These are phyloP conservation scores for Microctonus hyperodae DNA, from an alignment of 2,888 invertebrate genomes.

Conservation along the genomic window DNA sequence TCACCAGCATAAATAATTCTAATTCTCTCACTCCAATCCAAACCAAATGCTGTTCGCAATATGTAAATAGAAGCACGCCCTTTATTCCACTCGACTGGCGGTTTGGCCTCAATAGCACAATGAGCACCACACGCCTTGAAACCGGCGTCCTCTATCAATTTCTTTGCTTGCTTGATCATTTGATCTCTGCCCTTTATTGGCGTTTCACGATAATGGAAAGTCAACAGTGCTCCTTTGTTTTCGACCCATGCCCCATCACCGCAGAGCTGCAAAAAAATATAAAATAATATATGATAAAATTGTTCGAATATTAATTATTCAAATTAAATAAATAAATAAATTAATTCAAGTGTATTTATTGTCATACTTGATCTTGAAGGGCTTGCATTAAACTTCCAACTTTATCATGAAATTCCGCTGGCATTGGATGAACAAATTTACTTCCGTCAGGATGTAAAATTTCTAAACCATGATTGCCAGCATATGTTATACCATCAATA, in stretches of 20 bases:
- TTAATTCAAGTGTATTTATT: background rate
- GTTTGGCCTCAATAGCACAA: slow-evolving; percentile 89
- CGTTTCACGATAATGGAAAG: slow-evolving; percentile 88
- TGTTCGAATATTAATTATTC: background rate
- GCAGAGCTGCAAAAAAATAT: slow-evolving; percentile 72
- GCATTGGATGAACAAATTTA: slow-evolving; percentile 91
- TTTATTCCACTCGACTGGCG: slow-evolving; percentile 92
- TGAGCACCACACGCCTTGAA: slow-evolving; percentile 83
- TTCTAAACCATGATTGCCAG: slow-evolving; percentile 88
- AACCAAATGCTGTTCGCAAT: slow-evolving; percentile 85
- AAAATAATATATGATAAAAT: slow-evolving; percentile 1
- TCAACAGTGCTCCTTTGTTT: slow-evolving; percentile 85
- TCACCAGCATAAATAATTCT: slow-evolving; percentile 90
- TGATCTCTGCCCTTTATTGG: slow-evolving; percentile 73
- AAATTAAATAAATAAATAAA: slow-evolving; percentile 20
- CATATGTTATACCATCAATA: slow-evolving; percentile 89
- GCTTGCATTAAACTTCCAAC: slow-evolving; percentile 79
- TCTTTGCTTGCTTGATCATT: slow-evolving; percentile 76
- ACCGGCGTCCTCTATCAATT: slow-evolving; percentile 77
- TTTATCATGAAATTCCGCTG: slow-evolving; percentile 81
- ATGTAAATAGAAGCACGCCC: slow-evolving; percentile 91
- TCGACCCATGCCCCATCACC: slow-evolving; percentile 91
- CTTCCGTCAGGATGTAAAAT: slow-evolving; percentile 90
- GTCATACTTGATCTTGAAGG: slow-evolving; percentile 77
- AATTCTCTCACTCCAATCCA: slow-evolving; percentile 91